Evolutionary conservation across 2,888 invertebrate species (phyloP).

Genomic region (Neocrepidodera transversa): DNA sequence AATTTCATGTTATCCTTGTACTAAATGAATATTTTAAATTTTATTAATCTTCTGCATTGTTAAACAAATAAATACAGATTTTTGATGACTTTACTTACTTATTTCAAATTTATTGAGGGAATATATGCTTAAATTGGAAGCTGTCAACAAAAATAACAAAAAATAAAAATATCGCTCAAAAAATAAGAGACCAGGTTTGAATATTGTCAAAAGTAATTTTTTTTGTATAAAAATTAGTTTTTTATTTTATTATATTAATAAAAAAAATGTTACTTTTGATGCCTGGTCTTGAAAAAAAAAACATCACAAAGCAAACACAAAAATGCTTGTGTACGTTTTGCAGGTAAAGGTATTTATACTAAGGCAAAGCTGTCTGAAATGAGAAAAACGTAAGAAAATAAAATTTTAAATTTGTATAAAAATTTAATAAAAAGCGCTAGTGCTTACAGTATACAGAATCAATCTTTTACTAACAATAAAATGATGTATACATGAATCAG

Average conservation of each 20-base stretch:
- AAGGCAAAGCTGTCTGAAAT: constrained; percentile 26
- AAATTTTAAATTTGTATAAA: constrained; percentile 24
- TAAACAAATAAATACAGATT: constrained; percentile 6
- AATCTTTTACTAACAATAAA: constrained; percentile 26
- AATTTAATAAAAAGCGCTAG: constrained; percentile 35
- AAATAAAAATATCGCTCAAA: constrained; percentile 15
- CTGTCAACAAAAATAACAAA: constrained; percentile 34
- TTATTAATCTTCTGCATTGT: background rate
- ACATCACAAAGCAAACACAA: background rate
- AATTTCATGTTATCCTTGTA: too few species aligned
- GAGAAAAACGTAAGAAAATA: constrained; percentile 30
- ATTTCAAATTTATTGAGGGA: background rate
- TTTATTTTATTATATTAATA: too few species aligned
- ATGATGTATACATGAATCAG: constrained; percentile 14
- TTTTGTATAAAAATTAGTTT: background rate
- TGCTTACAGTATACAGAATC: constrained; percentile 23
- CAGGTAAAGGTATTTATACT: background rate
- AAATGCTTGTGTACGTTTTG: too few species aligned
- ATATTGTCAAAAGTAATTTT: constrained; percentile 24
- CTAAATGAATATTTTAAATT: background rate
- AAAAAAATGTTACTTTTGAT: constrained; percentile 33
- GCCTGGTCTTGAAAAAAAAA: constrained; percentile 10
- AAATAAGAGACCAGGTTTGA: constrained; percentile 3
- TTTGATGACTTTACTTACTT: constrained; percentile 23
- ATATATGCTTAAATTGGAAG: constrained; percentile 28